Evolutionary conservation across 1,140 invertebrate species (phyloP).

Genomic region (Lerema accius): DNA sequence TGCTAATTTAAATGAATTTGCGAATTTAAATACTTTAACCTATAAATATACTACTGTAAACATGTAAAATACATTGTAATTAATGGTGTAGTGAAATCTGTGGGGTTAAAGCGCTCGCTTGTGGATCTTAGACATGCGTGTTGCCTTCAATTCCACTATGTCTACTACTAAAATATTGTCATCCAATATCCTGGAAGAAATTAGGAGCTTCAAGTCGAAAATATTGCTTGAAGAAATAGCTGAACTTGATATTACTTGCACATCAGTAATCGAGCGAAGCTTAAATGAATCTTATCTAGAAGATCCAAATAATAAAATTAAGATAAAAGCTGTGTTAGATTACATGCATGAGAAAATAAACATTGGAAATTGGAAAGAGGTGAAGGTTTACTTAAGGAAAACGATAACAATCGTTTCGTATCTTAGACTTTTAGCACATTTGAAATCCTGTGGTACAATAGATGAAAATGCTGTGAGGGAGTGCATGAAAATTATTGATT

Average conservation of each 20-base stretch:
- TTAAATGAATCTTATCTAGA: constrained; percentile 43
- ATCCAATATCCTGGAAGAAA: constrained; percentile 34
- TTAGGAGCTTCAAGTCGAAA: constrained; percentile 50
- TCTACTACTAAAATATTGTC: constrained; percentile 11
- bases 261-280: constrained; percentile 51
- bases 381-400: constrained; percentile 84
- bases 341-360: constrained; percentile 91
- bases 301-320: constrained; percentile 40
- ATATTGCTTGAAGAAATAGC: constrained; percentile 59
- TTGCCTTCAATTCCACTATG: constrained; percentile 5
- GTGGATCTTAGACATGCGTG: constrained; percentile 1
- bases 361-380: constrained; percentile 93
- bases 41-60: background rate
- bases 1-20: background rate
- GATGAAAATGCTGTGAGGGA: constrained; percentile 66
- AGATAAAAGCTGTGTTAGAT: constrained; percentile 86
- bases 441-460: constrained; percentile 43
- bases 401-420: constrained; percentile 86
- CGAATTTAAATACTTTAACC: background rate
- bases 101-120: background rate
- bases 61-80: constrained; percentile 11
- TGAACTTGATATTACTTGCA: constrained; percentile 57
- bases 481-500: constrained; percentile 89
- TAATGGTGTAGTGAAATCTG: background rate
- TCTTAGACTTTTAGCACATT: constrained; percentile 73